These are phyloP conservation scores for Thalassarche chlororhynchos DNA, from an alignment of 2,113 vertebrate genomes.

Conservation along the genomic window DNA sequence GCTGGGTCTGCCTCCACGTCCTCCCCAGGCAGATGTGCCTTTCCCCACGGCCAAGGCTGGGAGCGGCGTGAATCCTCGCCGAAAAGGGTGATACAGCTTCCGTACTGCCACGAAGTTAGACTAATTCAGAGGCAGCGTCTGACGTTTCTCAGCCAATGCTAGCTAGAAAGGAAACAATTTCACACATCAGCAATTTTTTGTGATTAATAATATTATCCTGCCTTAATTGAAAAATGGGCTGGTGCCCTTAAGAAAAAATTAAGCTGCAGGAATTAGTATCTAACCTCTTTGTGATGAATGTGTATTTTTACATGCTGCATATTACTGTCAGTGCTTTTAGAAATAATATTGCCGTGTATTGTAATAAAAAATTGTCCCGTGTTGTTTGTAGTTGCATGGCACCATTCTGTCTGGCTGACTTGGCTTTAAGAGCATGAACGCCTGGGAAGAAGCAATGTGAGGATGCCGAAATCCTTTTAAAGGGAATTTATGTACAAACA, in stretches of 20 bases:
- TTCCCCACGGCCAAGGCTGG: background rate
- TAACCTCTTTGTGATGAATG: slow-evolving; percentile 64
- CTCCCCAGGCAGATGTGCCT: rapidly evolving
- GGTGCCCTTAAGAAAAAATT: slow-evolving; percentile 66
- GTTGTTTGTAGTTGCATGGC: slow-evolving; percentile 44
- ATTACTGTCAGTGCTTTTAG: slow-evolving; percentile 53
- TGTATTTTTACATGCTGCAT: slow-evolving; percentile 54
- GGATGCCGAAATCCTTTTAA: slow-evolving; percentile 46
- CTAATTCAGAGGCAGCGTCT: background rate
- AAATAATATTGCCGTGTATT: slow-evolving; percentile 21
- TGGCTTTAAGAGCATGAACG: background rate
- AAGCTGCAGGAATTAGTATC: slow-evolving; percentile 62
- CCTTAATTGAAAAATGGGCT: slow-evolving; percentile 74
- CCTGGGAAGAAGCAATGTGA: slow-evolving; percentile 26
- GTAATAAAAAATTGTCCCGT: slow-evolving; percentile 62
- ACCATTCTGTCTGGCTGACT: slow-evolving; percentile 60
- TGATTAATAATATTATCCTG: slow-evolving; percentile 64
- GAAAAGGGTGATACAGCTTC: background rate
- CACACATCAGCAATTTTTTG: slow-evolving; percentile 69
- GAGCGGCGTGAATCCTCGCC: rapidly evolving
- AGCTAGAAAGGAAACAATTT: slow-evolving; percentile 69
- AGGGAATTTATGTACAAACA: slow-evolving; percentile 66
- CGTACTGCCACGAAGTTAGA: background rate
- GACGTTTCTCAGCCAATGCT: background rate
- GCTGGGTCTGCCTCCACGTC: background rate